These are phyloP conservation scores for Crotophaga sulcirostris DNA, from an alignment of 2,113 vertebrate genomes.

Conservation along the genomic window DNA sequence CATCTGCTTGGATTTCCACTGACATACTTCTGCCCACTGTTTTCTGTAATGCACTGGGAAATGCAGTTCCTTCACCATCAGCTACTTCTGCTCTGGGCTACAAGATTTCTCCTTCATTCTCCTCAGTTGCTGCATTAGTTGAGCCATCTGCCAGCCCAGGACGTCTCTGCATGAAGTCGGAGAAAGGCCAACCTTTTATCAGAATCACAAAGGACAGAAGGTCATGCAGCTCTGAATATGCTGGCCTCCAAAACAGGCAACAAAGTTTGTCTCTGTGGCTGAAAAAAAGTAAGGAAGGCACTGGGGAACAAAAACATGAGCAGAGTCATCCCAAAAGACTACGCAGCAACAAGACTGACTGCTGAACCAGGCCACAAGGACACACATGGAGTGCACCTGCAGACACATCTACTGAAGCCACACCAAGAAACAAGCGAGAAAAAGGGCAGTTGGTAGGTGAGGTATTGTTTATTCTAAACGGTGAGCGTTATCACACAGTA, in stretches of 20 bases:
- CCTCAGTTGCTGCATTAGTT: neutral
- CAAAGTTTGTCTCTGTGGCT: neutral
- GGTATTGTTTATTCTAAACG: slow-evolving; percentile 26
- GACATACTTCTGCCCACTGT: neutral
- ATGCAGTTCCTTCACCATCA: neutral
- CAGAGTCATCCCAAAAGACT: neutral
- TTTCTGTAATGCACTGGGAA: accelerated
- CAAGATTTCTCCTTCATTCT: neutral
- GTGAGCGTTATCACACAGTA: neutral
- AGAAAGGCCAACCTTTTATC: neutral
- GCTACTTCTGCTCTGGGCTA: neutral
- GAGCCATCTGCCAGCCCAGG: slow-evolving; percentile 1
- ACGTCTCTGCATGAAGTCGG: neutral
- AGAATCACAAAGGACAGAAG: neutral
- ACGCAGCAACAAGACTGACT: accelerated
- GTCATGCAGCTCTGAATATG: neutral
- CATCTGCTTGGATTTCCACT: neutral
- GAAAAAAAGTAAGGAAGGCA: neutral
- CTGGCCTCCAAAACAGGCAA: neutral
- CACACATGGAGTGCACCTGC: neutral
- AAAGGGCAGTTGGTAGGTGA: neutral
- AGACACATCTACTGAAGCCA: neutral
- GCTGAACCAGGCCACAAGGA: neutral
- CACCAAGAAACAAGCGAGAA: slow-evolving; percentile 3
- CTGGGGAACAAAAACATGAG: neutral